Evolutionary conservation across 2,113 vertebrate species (phyloP), one percentile per base, ranked within the genome.

Genomic region (Ardeotis arabs): DNA sequence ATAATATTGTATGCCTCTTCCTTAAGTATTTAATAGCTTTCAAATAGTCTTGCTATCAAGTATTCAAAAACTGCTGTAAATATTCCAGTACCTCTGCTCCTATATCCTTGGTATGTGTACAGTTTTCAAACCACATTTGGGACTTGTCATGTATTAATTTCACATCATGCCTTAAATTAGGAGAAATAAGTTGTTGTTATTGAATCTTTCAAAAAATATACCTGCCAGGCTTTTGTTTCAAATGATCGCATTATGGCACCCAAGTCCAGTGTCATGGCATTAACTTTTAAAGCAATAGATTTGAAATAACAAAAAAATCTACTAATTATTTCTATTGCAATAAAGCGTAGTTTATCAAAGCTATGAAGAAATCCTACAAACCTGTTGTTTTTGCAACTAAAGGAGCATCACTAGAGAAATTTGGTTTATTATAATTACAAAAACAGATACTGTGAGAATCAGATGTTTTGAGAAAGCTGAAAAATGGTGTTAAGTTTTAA

Each of bases 401-500:
- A 74, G 24, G 19, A 90, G 22, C 29, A 72, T 33, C 21, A 37
- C 52, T 50, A 59, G n/a, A 84, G 37, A 74, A 77, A 63, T 72
- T 64, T 73, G 13, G 15, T 74, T 94, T 94, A 74, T 89, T 89
- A 50, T 64, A 66, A 83, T 91, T 83, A 78, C 45, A 59, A 78
- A 94, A 95, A 28, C 29, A 74, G 47, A 68, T 93, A 83, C 44
- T 7, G 39, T 45, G 77, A 90, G 84, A 69, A 93, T 50, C 87
- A 96, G 87, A 81, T 87, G 59, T 84, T 95, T 82, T 93, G 82
- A 90, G 59, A 87, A 52, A 93, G 44, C 78, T 67, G 62, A 53
- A 77, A 94, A 95, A 60, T 44, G 7, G 64, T 92, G 68, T 78
- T 52, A 96, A 77, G 63, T 83, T 94, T 95, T 95, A 95, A 93